Evolutionary conservation across 2,113 vertebrate genomes (phyloP).

Genomic region (Eonycteris spelaea): DNA sequence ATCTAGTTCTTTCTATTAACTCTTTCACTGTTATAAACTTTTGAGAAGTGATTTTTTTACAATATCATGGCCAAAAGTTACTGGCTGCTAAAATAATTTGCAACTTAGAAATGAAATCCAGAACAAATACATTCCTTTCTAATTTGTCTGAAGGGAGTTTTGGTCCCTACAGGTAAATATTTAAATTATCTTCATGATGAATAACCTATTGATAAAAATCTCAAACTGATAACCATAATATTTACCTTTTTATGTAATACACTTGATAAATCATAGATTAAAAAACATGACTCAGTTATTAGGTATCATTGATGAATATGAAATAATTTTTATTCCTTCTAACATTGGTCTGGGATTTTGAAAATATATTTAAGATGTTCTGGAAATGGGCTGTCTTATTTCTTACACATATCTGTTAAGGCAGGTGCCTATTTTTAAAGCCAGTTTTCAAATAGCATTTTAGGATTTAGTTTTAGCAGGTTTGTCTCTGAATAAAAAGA

Average conservation of each 20-base stretch:
- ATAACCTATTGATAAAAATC: background rate
- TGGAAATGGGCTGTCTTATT: background rate
- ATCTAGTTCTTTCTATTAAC: background rate
- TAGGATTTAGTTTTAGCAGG: background rate
- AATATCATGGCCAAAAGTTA: background rate
- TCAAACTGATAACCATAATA: background rate
- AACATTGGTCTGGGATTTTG: background rate
- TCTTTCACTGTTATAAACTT: background rate
- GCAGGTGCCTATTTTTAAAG: background rate
- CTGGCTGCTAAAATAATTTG: background rate
- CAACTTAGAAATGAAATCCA: background rate
- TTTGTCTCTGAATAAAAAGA: background rate
- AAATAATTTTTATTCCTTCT: background rate
- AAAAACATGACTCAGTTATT: background rate
- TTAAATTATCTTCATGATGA: background rate
- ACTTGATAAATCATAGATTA: background rate
- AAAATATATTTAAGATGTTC: background rate
- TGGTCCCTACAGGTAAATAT: background rate
- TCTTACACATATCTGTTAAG: background rate
- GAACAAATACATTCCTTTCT: background rate
- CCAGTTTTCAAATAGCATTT: background rate
- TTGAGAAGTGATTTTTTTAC: background rate
- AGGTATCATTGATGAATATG: background rate
- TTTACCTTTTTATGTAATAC: background rate
- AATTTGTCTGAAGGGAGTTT: background rate